Percentiles rank a stretch among this genome's conserved stretches.
Evolutionary conservation across 2,797 vertebrate species (phyloP).

Genomic region (Cottoperca gobio): DNA sequence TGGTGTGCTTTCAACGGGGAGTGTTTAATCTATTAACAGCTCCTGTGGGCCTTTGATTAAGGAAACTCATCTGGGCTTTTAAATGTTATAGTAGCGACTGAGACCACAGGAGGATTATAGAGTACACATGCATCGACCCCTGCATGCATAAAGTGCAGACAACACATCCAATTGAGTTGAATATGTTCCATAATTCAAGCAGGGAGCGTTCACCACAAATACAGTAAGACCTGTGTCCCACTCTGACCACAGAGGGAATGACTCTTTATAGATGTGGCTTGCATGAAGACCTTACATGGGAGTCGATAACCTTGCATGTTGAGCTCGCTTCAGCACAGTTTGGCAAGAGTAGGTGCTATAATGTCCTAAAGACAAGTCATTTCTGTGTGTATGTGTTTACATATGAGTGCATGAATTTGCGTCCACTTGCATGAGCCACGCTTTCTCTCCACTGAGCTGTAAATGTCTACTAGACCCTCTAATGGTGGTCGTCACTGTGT

Average conservation of each 20-base stretch:
- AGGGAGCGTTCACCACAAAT: slow-evolving; percentile 31
- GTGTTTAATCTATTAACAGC: slow-evolving; percentile 76
- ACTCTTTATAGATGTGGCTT: slow-evolving; percentile 16
- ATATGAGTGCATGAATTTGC: slow-evolving; percentile 23
- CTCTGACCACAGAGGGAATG: slow-evolving; percentile 13
- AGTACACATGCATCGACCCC: slow-evolving; percentile 34
- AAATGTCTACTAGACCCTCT: slow-evolving; percentile 51
- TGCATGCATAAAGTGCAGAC: slow-evolving; percentile 20
- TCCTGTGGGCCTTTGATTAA: slow-evolving; percentile 72
- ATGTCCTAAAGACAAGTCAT: not conserved
- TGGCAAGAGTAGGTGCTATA: not conserved
- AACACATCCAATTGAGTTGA: slow-evolving; percentile 31
- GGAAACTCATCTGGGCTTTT: slow-evolving; percentile 66
- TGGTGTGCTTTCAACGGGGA: slow-evolving; percentile 62
- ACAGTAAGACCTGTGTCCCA: slow-evolving; percentile 22
- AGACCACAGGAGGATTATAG: slow-evolving; percentile 42
- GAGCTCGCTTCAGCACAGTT: slow-evolving; percentile 15
- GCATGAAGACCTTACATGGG: slow-evolving; percentile 2
- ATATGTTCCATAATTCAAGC: slow-evolving; percentile 57
- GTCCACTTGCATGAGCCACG: slow-evolving; percentile 52
- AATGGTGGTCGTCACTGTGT: slow-evolving; percentile 43
- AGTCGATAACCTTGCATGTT: slow-evolving; percentile 9
- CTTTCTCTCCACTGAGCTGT: slow-evolving; percentile 64
- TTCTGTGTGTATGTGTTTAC: slow-evolving; percentile 14
- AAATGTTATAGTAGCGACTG: slow-evolving; percentile 41